Evolutionary conservation across 2,113 vertebrate species (phyloP), one percentile per base, ranked within the genome.

Genomic region (Scalopus aquaticus): DNA sequence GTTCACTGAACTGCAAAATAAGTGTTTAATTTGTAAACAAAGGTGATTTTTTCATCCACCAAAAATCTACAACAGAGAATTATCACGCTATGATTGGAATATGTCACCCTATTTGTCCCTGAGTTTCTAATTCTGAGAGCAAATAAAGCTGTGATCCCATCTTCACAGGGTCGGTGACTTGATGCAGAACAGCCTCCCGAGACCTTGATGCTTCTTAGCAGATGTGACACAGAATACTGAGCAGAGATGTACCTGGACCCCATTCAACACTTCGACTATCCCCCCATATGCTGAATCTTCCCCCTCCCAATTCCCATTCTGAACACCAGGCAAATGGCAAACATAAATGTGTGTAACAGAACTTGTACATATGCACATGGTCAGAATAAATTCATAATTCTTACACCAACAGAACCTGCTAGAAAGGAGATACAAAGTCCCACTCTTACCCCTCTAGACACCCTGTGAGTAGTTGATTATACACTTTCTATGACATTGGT

Each of bases 401-500:
- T 95, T 80, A 51, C 22, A 64, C 67, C 72, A 4, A 22, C 4
- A 22, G 20, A 4, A 28, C 56, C 69, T 49, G 22, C 73, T 70
- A 32, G 39, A 81, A 74, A 19, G 60, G 17, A 84, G 95, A 80
- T 56, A 72, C 82, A 15, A 12, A 69, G 20, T 35, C 15, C 9
- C 15, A 5, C n/a, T 44, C 22, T 49, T 6, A 1, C 89, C 91
- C 77, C 42, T 39, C 91, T 77, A 86, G 89, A 94, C 97, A 93
- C 88, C 91, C 94, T 96, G 87, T 88, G 94, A 94, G 93, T 88
- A 91, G 90, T 39, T 46, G 94, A 96, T 97, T 86, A 82, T 26
- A 96, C 94, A 88, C 96, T 96, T 95, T 95, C 98, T 97, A 67
- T 94, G 96, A 56, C 97, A 82, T 95, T 49, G 84, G 88, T 94